Base-by-base conservation (phyloP, 2,888 invertebrate species). In the Drosophila formosana region DNA sequence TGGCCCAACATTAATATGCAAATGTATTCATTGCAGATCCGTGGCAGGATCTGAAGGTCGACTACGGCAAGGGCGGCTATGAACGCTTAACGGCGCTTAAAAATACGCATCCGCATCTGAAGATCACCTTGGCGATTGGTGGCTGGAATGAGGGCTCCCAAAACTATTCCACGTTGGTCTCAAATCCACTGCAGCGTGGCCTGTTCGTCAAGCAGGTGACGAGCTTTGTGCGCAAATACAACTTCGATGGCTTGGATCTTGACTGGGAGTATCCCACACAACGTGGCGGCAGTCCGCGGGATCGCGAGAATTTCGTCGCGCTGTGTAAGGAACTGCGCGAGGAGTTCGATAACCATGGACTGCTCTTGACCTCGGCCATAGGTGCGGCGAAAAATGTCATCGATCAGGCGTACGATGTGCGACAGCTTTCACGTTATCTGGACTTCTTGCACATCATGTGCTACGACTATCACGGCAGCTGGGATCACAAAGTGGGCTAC, bases 71-170 rank as follows among this genome's bases (percentile, higher is more conserved):
- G 92, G 95, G 94, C 28, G 95, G 95, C 9, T 96, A 94, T 91
- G 95, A 94, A 73, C 94, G 95, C 13, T 92, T 96, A 62, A 96
- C 96, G 0, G 93, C 93, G 0, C 89, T 97, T 0, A 96, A 95
- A 80, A 91, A 94, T 50, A 93, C 93, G 9, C 94, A 96, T 91
- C 96, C 96, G 0, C 95, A 95, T 82, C 91, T 98, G 47, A 96
- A 94, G 89, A 95, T 96, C 4, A 94, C 95, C 3, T 91, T 98
- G 9, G 97, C 97, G 0, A 96, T 98, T 41, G 98, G 98, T 0
- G 98, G 98, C 0, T 98, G 98, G 98, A 97, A 97, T 90, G 97
- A 98, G 90, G 97, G 97, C 0, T 97, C 97, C 0, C 89, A 84
- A 60, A 92, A 92, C 75, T 92, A 92, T 52, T 92, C 92, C 1